Conservation (phyloP, 1,140 invertebrate species). For the Ladona fulva region DNA sequence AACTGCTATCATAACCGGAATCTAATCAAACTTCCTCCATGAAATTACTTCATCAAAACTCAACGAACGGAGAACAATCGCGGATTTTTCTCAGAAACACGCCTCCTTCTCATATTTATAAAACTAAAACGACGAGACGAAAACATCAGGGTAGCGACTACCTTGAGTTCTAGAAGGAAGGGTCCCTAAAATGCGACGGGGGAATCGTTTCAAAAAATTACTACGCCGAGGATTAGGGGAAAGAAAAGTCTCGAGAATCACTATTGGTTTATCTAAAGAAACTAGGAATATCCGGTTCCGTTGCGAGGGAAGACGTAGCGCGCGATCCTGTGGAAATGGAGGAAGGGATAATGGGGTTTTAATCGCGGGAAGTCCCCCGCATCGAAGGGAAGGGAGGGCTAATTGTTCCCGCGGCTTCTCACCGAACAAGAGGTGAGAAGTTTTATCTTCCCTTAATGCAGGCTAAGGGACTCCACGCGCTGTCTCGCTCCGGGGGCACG, state of each 20-base stretch:
- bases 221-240: background rate
- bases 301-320: background rate
- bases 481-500: background rate
- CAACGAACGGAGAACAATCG: too few species aligned
- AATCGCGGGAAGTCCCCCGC: background rate
- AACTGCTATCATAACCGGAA: too few species aligned
- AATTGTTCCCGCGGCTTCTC: background rate
- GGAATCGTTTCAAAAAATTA: too few species aligned
- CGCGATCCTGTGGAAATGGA: background rate
- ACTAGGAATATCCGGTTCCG: background rate
- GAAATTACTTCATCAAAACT: too few species aligned
- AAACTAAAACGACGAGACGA: too few species aligned
- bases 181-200: too few species aligned
- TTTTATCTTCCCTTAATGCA: background rate
- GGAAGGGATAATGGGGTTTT: slow-evolving; percentile 4
- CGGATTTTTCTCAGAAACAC: too few species aligned
- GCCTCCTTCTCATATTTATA: too few species aligned
- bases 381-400: background rate
- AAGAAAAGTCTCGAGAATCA: background rate
- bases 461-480: background rate
- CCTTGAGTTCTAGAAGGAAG: too few species aligned
- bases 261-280: background rate
- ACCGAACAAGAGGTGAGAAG: background rate
- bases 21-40: too few species aligned
- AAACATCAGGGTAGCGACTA: too few species aligned